Evolutionary conservation across 2,113 vertebrate species (phyloP), one percentile per base, ranked within the genome.

Genomic region (Lipotes vexillifer): DNA sequence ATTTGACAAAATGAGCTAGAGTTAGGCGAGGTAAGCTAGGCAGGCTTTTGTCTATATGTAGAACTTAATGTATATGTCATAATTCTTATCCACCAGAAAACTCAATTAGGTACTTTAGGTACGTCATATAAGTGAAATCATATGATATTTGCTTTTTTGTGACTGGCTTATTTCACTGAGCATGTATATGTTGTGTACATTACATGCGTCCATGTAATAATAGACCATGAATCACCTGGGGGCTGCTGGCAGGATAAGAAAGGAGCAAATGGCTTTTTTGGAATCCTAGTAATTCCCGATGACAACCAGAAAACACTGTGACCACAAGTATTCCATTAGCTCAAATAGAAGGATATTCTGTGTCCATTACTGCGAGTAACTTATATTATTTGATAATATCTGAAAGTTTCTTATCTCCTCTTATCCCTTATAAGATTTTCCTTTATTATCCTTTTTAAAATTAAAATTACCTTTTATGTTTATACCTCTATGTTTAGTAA

Each of bases 281-380:
- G 2, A 87, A 11, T 91, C 81, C 90, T 31, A 44, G 8, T 93
- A 96, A 92, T 96, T 55, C 75, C 81, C 78, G 68, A 80, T 95
- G 78, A 92, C 61, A 96, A n/a, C 88, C 61, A 94, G 55, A 41
- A 96, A 90, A 74, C 77, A 27, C 83, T 72, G 13, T 86, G 63
- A 77, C 71, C 93, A 7, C 63, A 27, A 78, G 81, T 95, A 89
- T 75, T 38, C 89, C n/a, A 1, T 71, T 91, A 89, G 93, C 52
- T 68, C 90, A 78, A 68, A 81, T n/a, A 59, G 25, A 78, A 95
- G 72, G 44, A 17, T 88, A 92, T 81, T 74, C 78, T 81, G 0
- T n/a, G 57, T 94, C 65, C 52, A 1, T 69, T 74, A 85, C 13
- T 27, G 52, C 46, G 85, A 69, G 25, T 31, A 11, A 71, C 38